Base-by-base conservation (phyloP, 2,113 vertebrate genomes). In the Alaudala cheleensis region DNA sequence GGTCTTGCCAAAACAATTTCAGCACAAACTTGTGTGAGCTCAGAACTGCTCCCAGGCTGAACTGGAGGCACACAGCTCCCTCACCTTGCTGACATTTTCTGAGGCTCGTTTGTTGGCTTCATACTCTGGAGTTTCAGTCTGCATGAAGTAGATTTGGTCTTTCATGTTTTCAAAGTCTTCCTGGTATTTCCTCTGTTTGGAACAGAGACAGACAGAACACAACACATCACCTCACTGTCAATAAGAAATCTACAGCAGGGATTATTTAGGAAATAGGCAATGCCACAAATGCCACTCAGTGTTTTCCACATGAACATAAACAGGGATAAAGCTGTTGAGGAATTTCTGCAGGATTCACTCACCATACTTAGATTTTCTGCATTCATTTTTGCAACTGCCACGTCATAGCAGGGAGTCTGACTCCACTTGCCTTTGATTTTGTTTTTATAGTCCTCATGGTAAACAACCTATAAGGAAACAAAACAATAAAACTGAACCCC, bases 121-220 rank as follows among this genome's bases (percentile, higher is more conserved):
- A 34, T 99, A 99, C 33, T 99, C 98, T 8, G 99, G 99, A 17
- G 99, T 99, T 51, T 99, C 99, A 1, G 99, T 99, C 97, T 99
- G 99, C 99, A 99, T 99, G 95, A 99, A 99, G 97, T 99, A 98
- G 96, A 99, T 99, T 98, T 99, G 99, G 98, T 99, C 99, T 98
- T 99, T 99, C 1, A 87, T 84, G 25, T 97, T 97, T 95, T 99
- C 99, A 93, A 97, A 98, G 14, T 97, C 96, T 97, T 99, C 98
- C 45, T 98, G 98, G 95, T 99, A 99, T 97, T 98, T 99, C 82
- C 97, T 99, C 99, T 99, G 97, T 61, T 87, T 93, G 89, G 28
- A 92, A 45, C 2, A 77, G 19, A 78, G 24, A 61, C 44, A 79
- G 69, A 54, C 3, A 84, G 60, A 21, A 17, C 53, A 40, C 15